Conservation (phyloP, 92 coral and sea anemone genomes). For the Meandrina meandrites region DNA sequence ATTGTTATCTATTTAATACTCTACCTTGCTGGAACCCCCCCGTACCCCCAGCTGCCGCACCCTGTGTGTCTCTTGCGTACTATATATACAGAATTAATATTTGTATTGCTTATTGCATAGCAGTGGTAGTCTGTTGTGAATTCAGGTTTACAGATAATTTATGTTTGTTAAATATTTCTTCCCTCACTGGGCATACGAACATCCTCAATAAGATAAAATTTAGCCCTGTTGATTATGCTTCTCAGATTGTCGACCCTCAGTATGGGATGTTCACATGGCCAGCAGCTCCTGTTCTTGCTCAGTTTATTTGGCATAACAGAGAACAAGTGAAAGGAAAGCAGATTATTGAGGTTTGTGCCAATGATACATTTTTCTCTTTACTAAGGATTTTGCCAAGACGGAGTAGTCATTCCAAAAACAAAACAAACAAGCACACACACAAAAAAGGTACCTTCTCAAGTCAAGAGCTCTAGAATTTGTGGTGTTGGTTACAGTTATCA, state of each 20-base stretch:
- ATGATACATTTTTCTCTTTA: neutral
- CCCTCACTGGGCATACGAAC: neutral
- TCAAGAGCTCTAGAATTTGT: no score
- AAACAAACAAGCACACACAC: no score
- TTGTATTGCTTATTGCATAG: no score
- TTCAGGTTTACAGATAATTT: no score
- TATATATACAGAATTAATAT: neutral
- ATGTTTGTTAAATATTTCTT: neutral
- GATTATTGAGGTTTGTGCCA: slow-evolving; percentile 75
- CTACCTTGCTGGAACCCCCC: no score
- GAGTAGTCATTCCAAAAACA: neutral
- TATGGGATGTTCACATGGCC: slow-evolving; percentile 99
- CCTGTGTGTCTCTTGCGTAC: no score
- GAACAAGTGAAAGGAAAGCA: slow-evolving; percentile 64
- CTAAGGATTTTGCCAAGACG: neutral
- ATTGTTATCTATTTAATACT: neutral
- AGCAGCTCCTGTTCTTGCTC: slow-evolving; percentile 91
- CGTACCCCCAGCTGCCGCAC: no score
- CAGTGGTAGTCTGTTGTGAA: no score
- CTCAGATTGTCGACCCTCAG: slow-evolving; percentile 88
- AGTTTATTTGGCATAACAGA: slow-evolving; percentile 85
- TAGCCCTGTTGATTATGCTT: neutral
- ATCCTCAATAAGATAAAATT: neutral
- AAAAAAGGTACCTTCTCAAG: no score
- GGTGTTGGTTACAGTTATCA: neutral